Conservation (phyloP, 2,797 vertebrate genomes). For the Phylloscopus collybita region DNA sequence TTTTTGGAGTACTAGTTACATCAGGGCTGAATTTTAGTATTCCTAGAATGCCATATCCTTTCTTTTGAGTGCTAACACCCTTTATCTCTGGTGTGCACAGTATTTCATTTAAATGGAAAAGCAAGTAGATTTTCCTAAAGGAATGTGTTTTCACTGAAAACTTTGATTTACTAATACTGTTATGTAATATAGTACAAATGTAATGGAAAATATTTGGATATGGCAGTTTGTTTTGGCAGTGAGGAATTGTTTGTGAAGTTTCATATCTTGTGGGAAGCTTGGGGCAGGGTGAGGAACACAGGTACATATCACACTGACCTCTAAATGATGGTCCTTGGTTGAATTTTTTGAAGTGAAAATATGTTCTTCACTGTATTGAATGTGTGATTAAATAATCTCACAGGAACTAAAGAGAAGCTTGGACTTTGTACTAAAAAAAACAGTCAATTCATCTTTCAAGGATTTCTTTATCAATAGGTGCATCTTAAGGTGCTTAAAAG, state of each 20-base stretch:
- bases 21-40: neutral
- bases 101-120: neutral
- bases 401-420: neutral
- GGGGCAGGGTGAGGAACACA: neutral
- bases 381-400: neutral
- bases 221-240: neutral
- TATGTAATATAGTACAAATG: neutral
- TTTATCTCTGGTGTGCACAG: neutral
- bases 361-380: neutral
- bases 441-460: neutral
- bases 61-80: neutral
- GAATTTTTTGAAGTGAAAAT: neutral
- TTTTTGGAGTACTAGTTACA: neutral
- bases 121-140: neutral
- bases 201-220: neutral
- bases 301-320: neutral
- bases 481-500: neutral
- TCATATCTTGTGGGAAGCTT: neutral
- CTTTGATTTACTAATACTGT: neutral
- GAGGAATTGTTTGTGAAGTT: neutral
- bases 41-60: neutral
- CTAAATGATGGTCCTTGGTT: neutral
- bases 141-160: neutral
- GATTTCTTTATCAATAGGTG: neutral
- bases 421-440: neutral